phyloP scores from a whole-genome alignment of 2,113 vertebrate species.

The Heterochromis multidens region DNA sequence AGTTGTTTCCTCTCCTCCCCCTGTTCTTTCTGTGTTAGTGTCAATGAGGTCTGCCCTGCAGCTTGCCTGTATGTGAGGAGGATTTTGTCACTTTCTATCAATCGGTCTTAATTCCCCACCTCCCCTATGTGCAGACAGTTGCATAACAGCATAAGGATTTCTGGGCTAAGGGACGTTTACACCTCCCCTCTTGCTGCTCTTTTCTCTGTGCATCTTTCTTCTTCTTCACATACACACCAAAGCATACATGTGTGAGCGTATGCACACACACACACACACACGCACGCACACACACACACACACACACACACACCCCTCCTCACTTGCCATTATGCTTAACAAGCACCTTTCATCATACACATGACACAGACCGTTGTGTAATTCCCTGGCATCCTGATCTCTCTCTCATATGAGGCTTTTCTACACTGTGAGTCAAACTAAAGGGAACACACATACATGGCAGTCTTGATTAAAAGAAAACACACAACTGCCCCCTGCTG shows the following conservation, averaged over 20 bases:
- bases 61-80: slow-evolving; percentile 42
- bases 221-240: background rate
- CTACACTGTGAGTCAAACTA: slow-evolving; percentile 13
- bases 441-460: background rate
- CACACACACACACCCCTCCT: background rate
- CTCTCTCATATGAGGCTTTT: slow-evolving; percentile 39
- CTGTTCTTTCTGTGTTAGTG: slow-evolving; percentile 37
- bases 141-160: slow-evolving; percentile 63
- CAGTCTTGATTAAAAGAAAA: background rate
- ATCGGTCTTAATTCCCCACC: slow-evolving; percentile 24
- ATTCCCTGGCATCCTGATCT: slow-evolving; percentile 35
- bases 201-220: background rate
- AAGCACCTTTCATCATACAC: slow-evolving; percentile 30
- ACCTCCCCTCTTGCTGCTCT: slow-evolving; percentile 3
- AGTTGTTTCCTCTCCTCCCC: slow-evolving; percentile 11
- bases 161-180: slow-evolving; percentile 47
- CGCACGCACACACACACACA: background rate
- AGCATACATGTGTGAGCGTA: background rate
- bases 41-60: slow-evolving; percentile 56
- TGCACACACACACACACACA: background rate
- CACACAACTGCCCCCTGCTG: slow-evolving; percentile 71
- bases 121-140: slow-evolving; percentile 53
- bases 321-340: slow-evolving; percentile 26
- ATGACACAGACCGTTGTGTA: slow-evolving; percentile 41
- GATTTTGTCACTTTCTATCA: slow-evolving; percentile 68